Conservation (phyloP, 35 echinoderm and acorn worm species). For the Heliocidaris erythrogramma region DNA sequence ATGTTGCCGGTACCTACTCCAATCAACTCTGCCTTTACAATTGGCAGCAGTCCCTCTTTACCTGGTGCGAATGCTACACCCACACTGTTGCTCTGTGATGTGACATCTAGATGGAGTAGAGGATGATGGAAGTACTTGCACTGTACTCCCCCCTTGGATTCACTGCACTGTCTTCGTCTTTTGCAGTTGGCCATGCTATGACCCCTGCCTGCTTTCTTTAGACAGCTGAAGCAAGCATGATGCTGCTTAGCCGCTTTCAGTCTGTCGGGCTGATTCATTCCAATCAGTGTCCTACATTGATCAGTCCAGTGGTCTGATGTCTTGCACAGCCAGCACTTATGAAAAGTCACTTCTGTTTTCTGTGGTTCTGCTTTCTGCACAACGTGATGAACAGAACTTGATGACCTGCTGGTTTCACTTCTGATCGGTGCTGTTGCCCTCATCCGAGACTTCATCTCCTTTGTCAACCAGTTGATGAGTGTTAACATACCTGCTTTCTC, state of each 20-base stretch:
- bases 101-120: neutral
- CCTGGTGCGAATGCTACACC: neutral
- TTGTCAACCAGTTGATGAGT: conserved; percentile 47
- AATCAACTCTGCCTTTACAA: conserved; percentile 17
- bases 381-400: conserved; percentile 17
- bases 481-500: neutral
- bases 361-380: neutral
- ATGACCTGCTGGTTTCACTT: neutral
- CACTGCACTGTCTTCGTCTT: conserved; percentile 44
- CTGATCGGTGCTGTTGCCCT: conserved; percentile 51
- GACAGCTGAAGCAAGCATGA: conserved; percentile 63
- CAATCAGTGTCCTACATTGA: conserved; percentile 39
- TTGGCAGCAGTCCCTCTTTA: conserved; percentile 42
- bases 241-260: conserved; percentile 24
- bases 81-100: neutral
- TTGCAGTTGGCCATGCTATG: conserved; percentile 25
- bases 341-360: conserved; percentile 26
- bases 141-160: neutral
- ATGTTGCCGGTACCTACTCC: neutral
- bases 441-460: conserved; percentile 53
- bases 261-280: neutral
- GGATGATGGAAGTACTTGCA: conserved; percentile 48
- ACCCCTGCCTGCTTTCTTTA: too few relatives aligned
- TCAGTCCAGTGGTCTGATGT: conserved; percentile 46
- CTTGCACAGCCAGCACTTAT: conserved; percentile 48